A percentile compares a stretch with the other conserved stretches of the same genome.
phyloP scores from a whole-genome alignment of 2,888 invertebrate genomes.

The Drosophila mulleri region DNA sequence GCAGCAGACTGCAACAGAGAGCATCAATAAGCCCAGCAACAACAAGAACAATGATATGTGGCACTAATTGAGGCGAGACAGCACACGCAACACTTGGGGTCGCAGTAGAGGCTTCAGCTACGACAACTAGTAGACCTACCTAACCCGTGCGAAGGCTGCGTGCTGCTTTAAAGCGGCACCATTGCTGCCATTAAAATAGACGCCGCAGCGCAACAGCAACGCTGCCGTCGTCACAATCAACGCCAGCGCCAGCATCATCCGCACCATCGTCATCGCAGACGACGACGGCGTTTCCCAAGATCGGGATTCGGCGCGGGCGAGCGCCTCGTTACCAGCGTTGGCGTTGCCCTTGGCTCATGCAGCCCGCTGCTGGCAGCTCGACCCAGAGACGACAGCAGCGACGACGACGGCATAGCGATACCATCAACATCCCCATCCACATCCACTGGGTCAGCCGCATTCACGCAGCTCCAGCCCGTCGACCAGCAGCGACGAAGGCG shows the following conservation, averaged over 20 bases:
- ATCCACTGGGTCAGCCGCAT: conserved; percentile 33
- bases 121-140: conserved; percentile 28
- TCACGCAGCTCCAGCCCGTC: conserved; percentile 42
- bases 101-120: conserved; percentile 17
- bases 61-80: conserved; percentile 33
- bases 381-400: conserved; percentile 30
- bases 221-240: conserved; percentile 81
- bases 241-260: conserved; percentile 76
- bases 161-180: conserved; percentile 81
- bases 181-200: conserved; percentile 82
- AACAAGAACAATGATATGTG: conserved; percentile 50
- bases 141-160: conserved; percentile 62
- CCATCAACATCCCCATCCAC: conserved; percentile 30
- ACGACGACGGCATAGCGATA: conserved; percentile 44
- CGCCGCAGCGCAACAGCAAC: conserved; percentile 80
- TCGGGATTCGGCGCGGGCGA: conserved; percentile 11
- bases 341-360: conserved; percentile 41
- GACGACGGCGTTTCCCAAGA: conserved; percentile 61
- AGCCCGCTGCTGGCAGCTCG: conserved; percentile 58
- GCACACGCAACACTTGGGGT: conserved; percentile 34
- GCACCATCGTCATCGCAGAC: conserved; percentile 74
- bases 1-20: conserved; percentile 19
- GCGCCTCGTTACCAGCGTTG: conserved; percentile 39
- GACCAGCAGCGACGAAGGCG: conserved; percentile 66
- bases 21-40: conserved; percentile 19